A percentile compares a stretch with the other conserved stretches of the same genome.
Evolutionary conservation across 2,113 vertebrate genomes (phyloP).

Genomic region (Pseudolaguvia tuberculata): DNA sequence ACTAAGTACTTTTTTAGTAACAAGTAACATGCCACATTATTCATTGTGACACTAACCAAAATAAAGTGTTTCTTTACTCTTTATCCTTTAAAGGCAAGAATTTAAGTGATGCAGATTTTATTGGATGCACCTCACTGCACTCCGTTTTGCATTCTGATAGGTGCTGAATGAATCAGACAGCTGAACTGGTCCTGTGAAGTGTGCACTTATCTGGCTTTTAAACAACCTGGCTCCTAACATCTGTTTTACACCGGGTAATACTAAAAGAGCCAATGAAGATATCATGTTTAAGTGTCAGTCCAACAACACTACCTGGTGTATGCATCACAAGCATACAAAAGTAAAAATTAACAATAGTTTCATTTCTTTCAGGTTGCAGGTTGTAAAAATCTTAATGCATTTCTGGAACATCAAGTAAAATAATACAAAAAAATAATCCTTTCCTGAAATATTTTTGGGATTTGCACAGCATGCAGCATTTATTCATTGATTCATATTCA

Average conservation of each 20-base stretch:
- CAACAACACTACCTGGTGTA: not conserved
- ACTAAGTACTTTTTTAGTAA: no score
- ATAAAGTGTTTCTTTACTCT: not conserved
- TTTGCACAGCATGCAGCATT: no score
- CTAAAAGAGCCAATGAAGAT: not conserved
- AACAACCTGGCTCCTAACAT: conserved; percentile 5
- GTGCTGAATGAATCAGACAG: conserved; percentile 16
- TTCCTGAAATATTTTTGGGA: no score
- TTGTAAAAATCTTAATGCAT: no score
- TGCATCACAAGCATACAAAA: not conserved
- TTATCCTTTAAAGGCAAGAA: conserved; percentile 25
- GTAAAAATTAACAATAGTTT: not conserved
- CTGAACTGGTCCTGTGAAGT: conserved; percentile 40
- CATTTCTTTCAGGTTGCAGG: not conserved
- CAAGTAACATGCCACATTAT: no score
- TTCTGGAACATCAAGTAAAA: no score
- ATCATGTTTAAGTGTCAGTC: not conserved
- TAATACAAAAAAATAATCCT: no score
- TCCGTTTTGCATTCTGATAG: conserved; percentile 40
- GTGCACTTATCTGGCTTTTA: conserved; percentile 30
- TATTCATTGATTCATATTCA: no score
- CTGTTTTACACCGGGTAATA: conserved; percentile 12
- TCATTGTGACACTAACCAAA: not conserved
- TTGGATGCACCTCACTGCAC: conserved; percentile 3
- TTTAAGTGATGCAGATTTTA: conserved; percentile 28